A percentile compares a stretch with the other conserved stretches of the same genome.
These are phyloP conservation scores for Cantharis flavilabris DNA, from an alignment of 2,888 invertebrate species.

Conservation along the genomic window DNA sequence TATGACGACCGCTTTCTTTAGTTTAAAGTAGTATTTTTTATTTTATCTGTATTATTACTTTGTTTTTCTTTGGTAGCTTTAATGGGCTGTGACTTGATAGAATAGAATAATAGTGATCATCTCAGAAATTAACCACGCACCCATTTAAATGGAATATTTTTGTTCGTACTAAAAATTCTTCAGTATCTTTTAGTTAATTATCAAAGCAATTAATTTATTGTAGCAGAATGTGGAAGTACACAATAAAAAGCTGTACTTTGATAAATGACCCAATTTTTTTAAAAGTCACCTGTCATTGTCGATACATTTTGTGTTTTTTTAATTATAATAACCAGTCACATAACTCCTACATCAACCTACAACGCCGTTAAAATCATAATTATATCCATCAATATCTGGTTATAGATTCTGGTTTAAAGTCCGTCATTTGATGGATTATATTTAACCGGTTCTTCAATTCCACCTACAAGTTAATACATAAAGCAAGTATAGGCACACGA, in stretches of 20 bases:
- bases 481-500: not conserved
- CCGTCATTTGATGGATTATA: constrained; percentile 38
- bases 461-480: constrained; percentile 17
- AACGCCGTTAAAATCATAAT: constrained; percentile 41
- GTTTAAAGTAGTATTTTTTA: not conserved
- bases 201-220: not conserved
- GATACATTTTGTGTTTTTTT: constrained; percentile 23
- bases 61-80: not conserved
- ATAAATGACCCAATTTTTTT: constrained; percentile 14
- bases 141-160: not conserved
- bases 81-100: not conserved
- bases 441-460: constrained; percentile 25
- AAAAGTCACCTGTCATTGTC: constrained; percentile 25
- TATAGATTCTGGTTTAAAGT: constrained; percentile 30
- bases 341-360: constrained; percentile 33
- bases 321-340: constrained; percentile 32
- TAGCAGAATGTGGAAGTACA: not conserved
- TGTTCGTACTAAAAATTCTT: not conserved
- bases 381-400: constrained; percentile 40
- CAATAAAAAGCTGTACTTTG: constrained; percentile 4
- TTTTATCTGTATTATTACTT: too few species aligned
- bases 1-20: not conserved
- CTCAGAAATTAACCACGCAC: not conserved
- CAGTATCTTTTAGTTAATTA: not conserved
- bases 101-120: not conserved